Evolutionary conservation across 2,888 invertebrate genomes (phyloP), one percentile per base, ranked within the genome.

Genomic region (Lordiphosa andalusiaca): DNA sequence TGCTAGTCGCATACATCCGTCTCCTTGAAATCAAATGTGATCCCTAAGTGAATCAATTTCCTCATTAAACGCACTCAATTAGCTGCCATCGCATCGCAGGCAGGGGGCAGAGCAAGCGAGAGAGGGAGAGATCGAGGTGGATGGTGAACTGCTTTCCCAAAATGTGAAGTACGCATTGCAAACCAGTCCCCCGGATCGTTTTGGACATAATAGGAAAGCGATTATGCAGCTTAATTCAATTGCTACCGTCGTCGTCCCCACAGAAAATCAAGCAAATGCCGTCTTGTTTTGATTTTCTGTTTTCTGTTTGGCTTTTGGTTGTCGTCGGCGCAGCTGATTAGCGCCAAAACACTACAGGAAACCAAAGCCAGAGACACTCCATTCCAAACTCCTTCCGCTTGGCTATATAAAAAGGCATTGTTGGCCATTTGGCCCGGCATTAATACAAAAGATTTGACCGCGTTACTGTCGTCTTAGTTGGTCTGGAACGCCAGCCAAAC

Each of bases 351-450:
- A 68, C 61, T 72, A 53, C 85, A 85, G 80, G 80, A 80, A 80
- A 85, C 73, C 12, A 30, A 44, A 44, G 30, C 30, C 44, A 44
- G 33, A 44, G 25, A 16, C 44, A 44, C 25, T 6, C 25, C 58
- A 47, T 33, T 36, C 54, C 52, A 56, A 56, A 67, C 80, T 83
- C 81, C 81, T 80, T 85, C 85, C 80, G 84, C 81, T 69, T 71
- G 60, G 65, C 76, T 80, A 76, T 84, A 84, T 84, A 84, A 84
- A 83, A 73, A 67, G 70, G 60, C 72, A 73, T 84, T 75, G 75
- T 71, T 64, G 57, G 71, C 68, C 62, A 59, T 56, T 59, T 71
- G 64, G 67, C 59, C 58, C 52, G 61, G 61, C 84, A 83, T 77
- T 84, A 67, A 61, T 53, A 77, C 57, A 64, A 68, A 59, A 72